phyloP scores from a whole-genome alignment of 2,797 vertebrate species.

The Artibeus lituratus region DNA sequence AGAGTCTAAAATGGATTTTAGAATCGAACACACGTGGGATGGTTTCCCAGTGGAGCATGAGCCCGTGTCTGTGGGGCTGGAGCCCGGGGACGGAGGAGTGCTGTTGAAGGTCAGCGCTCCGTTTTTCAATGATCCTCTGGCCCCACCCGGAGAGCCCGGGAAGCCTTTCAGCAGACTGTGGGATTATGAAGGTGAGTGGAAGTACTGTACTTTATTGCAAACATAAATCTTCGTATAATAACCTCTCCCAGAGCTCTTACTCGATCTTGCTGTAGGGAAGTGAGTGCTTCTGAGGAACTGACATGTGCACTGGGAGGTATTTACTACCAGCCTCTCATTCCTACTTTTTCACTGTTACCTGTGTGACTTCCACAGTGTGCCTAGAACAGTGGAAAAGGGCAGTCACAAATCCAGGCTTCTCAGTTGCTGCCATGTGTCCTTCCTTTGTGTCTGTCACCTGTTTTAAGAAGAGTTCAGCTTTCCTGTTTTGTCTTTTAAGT shows the following conservation, averaged over 20 bases:
- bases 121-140: conserved; percentile 91
- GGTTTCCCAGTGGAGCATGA: conserved; percentile 86
- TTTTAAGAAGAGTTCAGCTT: neutral
- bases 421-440: conserved; percentile 24
- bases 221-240: conserved; percentile 61
- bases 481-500: conserved; percentile 15
- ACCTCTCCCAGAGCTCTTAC: conserved; percentile 30
- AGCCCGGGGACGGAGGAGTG: conserved; percentile 83
- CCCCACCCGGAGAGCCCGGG: conserved; percentile 85
- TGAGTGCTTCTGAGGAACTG: conserved; percentile 3
- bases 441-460: neutral
- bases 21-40: conserved; percentile 89
- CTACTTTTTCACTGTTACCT: neutral
- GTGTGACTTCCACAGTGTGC: neutral
- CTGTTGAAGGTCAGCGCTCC: conserved; percentile 87
- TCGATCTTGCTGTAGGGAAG: conserved; percentile 21
- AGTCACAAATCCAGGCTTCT: conserved; percentile 31
- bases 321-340: neutral
- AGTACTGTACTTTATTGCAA: conserved; percentile 41
- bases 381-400: neutral
- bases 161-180: conserved; percentile 90
- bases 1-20: conserved; percentile 86
- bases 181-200: conserved; percentile 91
- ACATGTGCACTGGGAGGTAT: neutral
- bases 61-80: conserved; percentile 85